Percentiles rank a stretch among this genome's conserved stretches.
phyloP scores from a whole-genome alignment of 2,888 invertebrate species.

The Apoda limacodes region DNA sequence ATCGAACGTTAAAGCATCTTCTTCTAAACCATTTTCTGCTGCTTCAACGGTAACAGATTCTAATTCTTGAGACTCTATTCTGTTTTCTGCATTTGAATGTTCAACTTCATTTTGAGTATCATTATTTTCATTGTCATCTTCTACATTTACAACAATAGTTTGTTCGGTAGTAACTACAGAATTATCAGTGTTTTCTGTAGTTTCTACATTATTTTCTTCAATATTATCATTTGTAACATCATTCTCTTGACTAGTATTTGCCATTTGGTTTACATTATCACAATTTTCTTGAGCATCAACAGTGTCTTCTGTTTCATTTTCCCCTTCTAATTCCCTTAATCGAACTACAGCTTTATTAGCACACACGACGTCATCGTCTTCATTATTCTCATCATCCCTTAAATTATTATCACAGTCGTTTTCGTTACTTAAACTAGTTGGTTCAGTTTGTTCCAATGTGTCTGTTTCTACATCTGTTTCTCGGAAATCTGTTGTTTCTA shows the following conservation, averaged over 20 bases:
- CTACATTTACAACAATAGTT: slow-evolving; percentile 8
- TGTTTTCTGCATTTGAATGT: slow-evolving; percentile 12
- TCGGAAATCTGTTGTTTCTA: too few species aligned
- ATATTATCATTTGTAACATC: neutral
- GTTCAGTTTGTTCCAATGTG: too few species aligned
- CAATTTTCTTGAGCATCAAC: slow-evolving; percentile 30
- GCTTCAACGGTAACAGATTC: slow-evolving; percentile 15
- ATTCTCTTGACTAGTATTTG: slow-evolving; percentile 35
- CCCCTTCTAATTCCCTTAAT: slow-evolving; percentile 11
- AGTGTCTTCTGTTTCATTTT: slow-evolving; percentile 20
- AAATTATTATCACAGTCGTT: slow-evolving; percentile 64
- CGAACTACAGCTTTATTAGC: slow-evolving; percentile 33
- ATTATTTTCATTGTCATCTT: slow-evolving; percentile 8
- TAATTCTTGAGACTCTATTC: too few species aligned
- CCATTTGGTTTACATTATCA: slow-evolving; percentile 25
- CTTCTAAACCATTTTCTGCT: slow-evolving; percentile 19
- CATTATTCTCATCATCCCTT: slow-evolving; percentile 42
- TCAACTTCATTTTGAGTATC: slow-evolving; percentile 18
- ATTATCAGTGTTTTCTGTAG: slow-evolving; percentile 2
- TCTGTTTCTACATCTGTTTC: slow-evolving; percentile 5
- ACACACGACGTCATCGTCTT: slow-evolving; percentile 64
- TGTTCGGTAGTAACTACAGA: slow-evolving; percentile 5
- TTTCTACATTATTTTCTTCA: slow-evolving; percentile 3
- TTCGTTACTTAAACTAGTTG: slow-evolving; percentile 51
- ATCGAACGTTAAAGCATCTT: slow-evolving; percentile 49